Evolutionary conservation across 1,140 invertebrate genomes (phyloP), one percentile per base, ranked within the genome.

Genomic region (Leptinotarsa lineolata): DNA sequence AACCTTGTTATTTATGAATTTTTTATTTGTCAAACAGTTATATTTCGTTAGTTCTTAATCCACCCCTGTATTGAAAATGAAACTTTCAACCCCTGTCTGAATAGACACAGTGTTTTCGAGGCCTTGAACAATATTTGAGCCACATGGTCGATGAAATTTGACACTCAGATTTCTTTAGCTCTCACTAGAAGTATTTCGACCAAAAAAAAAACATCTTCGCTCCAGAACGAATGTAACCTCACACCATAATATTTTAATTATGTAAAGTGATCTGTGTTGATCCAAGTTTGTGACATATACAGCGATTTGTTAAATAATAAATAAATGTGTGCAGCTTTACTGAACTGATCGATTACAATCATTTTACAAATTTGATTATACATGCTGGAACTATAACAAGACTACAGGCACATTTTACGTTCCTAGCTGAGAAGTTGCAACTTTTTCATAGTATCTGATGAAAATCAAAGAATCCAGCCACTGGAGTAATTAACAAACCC

Each of bases 71-170:
- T 2, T 39, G 0, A 15, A 18, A 54, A 54, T 13, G 48, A 13
- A 54, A 54, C 12, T 63, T 63, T 63, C 61, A 63, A 63, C 61
- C 58, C 61, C 61, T 61, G 60, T 61, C 21, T 63, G 61, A 63
- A 63, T 63, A 63, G 61, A 21, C 11, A 22, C 60, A 24, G 20
- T 63, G 0, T 20, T 20, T 6, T 63, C 0, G 11, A 22, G 61
- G 20, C 24, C 20, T 22, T 21, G 61, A 63, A 63, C 61, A 63
- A 22, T 63, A 63, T 63, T 54, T 8, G 18, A 21, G 24, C 61
- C 61, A 63, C 61, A 63, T 63, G 61, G 61, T 63, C 20, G n/a
- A 2, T 0, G 61, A 63, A 63, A 63, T 63, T 63, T 63, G 61
- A 63, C 61, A 63, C 61, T 30, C 20, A 63, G 61, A 63, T 63